phyloP scores from a whole-genome alignment of 2,113 vertebrate species.

The Patagioenas fasciata region DNA sequence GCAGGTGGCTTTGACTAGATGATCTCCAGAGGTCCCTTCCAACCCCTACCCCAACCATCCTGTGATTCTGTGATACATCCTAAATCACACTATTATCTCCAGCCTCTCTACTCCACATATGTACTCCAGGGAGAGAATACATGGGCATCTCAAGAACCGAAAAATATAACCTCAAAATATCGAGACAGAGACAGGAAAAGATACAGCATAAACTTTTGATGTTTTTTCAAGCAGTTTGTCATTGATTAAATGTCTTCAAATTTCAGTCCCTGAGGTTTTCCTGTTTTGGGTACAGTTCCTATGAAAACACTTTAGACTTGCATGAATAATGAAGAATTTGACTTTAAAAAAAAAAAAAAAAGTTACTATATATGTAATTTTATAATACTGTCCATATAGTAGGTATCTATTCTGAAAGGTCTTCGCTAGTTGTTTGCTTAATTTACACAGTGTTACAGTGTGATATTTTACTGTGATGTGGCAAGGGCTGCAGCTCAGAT shows the following conservation, averaged over 20 bases:
- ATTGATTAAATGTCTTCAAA: neutral
- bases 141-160: neutral
- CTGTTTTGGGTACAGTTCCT: neutral
- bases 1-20: no score
- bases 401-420: neutral
- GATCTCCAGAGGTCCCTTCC: no score
- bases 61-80: no score
- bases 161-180: neutral
- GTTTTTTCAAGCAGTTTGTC: neutral
- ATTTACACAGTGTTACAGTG: neutral
- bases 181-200: neutral
- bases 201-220: neutral
- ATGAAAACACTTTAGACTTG: neutral
- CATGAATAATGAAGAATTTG: neutral
- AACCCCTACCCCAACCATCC: no score
- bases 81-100: neutral
- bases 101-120: neutral
- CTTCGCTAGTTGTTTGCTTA: neutral
- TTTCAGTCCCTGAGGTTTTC: neutral
- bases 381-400: neutral
- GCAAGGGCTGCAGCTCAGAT: neutral
- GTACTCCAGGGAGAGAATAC: neutral
- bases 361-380: neutral
- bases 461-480: neutral
- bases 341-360: accelerated